A percentile compares a stretch with the other conserved stretches of the same genome.
These are phyloP conservation scores for Ferrisia virgata DNA, from an alignment of 2,888 invertebrate species.

Conservation along the genomic window DNA sequence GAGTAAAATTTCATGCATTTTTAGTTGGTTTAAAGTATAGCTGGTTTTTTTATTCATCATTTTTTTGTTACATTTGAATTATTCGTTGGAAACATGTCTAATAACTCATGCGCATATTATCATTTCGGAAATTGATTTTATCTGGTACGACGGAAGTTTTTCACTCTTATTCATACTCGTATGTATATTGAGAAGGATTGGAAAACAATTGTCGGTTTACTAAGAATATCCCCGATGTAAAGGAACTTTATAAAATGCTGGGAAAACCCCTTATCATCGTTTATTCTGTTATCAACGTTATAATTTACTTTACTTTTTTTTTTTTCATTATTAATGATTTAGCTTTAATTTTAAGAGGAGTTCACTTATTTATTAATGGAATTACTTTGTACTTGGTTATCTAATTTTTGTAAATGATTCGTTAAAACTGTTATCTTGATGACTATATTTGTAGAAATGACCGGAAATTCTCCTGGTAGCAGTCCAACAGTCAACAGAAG, in stretches of 20 bases:
- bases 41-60: not conserved
- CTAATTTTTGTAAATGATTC: not conserved
- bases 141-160: not conserved
- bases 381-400: too few relatives aligned
- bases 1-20: too few relatives aligned
- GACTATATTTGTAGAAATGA: conserved; percentile 56
- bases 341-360: too few relatives aligned
- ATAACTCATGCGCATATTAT: conserved; percentile 12
- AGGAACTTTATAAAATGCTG: too few relatives aligned
- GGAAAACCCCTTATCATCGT: too few relatives aligned
- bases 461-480: conserved; percentile 55
- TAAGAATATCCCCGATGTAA: too few relatives aligned
- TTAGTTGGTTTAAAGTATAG: too few relatives aligned
- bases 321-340: too few relatives aligned
- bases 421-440: conserved; percentile 47
- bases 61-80: not conserved
- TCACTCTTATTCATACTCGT: not conserved
- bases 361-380: too few relatives aligned
- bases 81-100: not conserved
- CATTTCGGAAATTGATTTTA: not conserved
- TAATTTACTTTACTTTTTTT: too few relatives aligned
- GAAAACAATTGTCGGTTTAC: not conserved
- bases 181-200: not conserved
- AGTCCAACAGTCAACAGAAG: conserved; percentile 49
- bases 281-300: too few relatives aligned